Evolutionary conservation across 2,113 vertebrate species (phyloP).

Genomic region (Cathartes aura): DNA sequence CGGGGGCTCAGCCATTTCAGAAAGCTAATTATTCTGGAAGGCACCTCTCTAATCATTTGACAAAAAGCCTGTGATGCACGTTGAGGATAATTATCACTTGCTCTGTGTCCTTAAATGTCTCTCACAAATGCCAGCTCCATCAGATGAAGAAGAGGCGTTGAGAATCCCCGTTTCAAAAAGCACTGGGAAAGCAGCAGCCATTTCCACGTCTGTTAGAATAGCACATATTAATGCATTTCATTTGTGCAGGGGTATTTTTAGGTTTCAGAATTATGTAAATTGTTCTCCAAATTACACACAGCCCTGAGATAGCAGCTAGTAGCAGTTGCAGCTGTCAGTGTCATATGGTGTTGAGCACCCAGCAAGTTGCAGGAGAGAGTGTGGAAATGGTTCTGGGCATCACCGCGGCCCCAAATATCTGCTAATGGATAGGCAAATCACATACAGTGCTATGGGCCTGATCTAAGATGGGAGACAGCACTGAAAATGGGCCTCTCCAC

Average conservation of each 20-base stretch:
- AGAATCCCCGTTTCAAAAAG: neutral
- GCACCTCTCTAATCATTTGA: slow-evolving; percentile 10
- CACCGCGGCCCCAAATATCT: neutral
- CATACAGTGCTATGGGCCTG: neutral
- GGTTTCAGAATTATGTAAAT: slow-evolving; percentile 49
- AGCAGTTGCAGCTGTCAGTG: slow-evolving; percentile 29
- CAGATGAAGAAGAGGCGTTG: neutral
- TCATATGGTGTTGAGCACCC: neutral
- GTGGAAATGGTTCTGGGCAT: neutral
- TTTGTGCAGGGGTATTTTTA: slow-evolving; percentile 52
- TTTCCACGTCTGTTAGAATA: neutral
- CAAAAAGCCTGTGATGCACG: slow-evolving; percentile 1
- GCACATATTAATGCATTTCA: neutral
- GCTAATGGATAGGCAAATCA: neutral
- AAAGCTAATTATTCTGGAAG: slow-evolving; percentile 9
- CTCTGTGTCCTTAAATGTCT: slow-evolving; percentile 44
- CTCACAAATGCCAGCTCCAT: neutral
- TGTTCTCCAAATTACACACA: slow-evolving; percentile 29
- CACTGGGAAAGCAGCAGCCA: neutral
- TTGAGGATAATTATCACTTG: slow-evolving; percentile 29
- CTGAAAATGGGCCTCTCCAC: neutral
- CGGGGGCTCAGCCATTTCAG: neutral
- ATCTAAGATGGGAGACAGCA: neutral
- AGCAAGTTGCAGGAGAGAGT: neutral
- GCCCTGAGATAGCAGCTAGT: slow-evolving; percentile 21